These are phyloP conservation scores for Linnaemya vulpina DNA, from an alignment of 2,888 invertebrate species.

Conservation along the genomic window DNA sequence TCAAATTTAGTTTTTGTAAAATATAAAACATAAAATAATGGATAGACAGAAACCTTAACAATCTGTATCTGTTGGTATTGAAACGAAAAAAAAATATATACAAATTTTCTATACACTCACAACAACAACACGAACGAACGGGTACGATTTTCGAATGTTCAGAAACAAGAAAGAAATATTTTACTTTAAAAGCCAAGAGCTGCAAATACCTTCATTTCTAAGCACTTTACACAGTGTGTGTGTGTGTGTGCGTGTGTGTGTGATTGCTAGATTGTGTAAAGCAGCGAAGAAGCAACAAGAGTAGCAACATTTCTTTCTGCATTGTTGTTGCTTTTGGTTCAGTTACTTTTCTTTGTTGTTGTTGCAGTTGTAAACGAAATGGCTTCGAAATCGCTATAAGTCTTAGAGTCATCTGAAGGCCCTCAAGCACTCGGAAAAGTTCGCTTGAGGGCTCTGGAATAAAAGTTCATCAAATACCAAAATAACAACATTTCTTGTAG, in stretches of 20 bases:
- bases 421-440: background rate
- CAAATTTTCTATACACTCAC: slow-evolving; percentile 35
- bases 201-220: slow-evolving; percentile 32
- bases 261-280: background rate
- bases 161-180: slow-evolving; percentile 55
- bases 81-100: slow-evolving; percentile 7
- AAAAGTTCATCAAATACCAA: too few species aligned
- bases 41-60: slow-evolving; percentile 43
- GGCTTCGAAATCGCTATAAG: slow-evolving; percentile 9
- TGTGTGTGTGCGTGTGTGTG: background rate
- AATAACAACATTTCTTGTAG: too few species aligned
- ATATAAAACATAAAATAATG: slow-evolving; percentile 37
- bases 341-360: slow-evolving; percentile 19
- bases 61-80: slow-evolving; percentile 49
- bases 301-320: slow-evolving; percentile 48
- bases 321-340: slow-evolving; percentile 26
- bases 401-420: slow-evolving; percentile 12
- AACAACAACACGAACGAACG: background rate
- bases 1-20: slow-evolving; percentile 13
- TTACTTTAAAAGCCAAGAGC: slow-evolving; percentile 16
- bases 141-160: slow-evolving; percentile 21
- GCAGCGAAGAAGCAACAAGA: slow-evolving; percentile 47
- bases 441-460: background rate
- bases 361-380: slow-evolving; percentile 37
- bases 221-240: background rate